Base-by-base conservation (phyloP, 1,140 invertebrate species). In the Ostrea edulis region DNA sequence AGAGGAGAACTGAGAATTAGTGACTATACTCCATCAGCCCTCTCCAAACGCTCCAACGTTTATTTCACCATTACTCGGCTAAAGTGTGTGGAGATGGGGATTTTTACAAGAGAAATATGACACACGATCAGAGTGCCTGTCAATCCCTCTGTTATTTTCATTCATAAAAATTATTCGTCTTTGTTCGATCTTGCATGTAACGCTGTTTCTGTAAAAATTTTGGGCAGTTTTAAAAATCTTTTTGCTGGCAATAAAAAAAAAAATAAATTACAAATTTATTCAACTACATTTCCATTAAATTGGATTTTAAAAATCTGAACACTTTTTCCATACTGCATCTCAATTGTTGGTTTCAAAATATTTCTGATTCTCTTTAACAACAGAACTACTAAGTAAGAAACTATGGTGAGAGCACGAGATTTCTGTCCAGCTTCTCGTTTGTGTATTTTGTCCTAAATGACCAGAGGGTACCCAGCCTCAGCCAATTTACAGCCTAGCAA, bases 371-470 rank as follows among this genome's bases (percentile, higher is more conserved):
- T 5, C 2, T 5, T 44, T 44, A 2, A 44, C 35, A 44, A 44
- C 35, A 44, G 35, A 44, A 44, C 5, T 1, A 44, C 35, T 5
- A 44, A 44, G 35, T 44, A 5, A n/a, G n/a, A n/a, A n/a, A n/a
- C n/a, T n/a, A 44, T 44, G 35, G 35, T 44, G 5, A 2, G n/a
- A n/a, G n/a, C n/a, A n/a, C 5, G 35, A 55, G 9, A 12, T 8
- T 20, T 3, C 14, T 17, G 55, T 20, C 14, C 55, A 62, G 17
- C n/a, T 62, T 17, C 7, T 62, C 17, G 55, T 55, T 2, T 17
- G 17, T 55, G 54, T 29, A 71, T 62, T 58, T 71, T 71, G 68
- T 71, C 68, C 68, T 71, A 71, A 71, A 29, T 71, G 68, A 71
- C 68, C 68, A 14, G 2, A 14, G 68, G 68, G 68, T 71, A 35